Evolutionary conservation across 35 echinoderm and acorn worm genomes (phyloP).

Genomic region (Lytechinus pictus): DNA sequence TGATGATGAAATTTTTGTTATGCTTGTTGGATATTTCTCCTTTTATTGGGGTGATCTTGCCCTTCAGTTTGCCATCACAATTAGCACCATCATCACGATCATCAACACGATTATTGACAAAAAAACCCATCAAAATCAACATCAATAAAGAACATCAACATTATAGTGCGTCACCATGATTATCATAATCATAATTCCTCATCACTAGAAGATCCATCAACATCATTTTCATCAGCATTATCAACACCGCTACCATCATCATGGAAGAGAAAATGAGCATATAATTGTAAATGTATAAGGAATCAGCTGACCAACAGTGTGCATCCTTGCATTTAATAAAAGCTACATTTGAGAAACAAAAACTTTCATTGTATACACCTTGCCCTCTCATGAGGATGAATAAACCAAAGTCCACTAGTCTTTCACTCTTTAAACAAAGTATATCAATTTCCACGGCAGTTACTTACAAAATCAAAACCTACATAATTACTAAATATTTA

Average conservation of each 20-base stretch:
- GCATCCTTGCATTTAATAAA: no score
- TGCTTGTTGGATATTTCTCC: no score
- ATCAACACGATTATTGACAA: no score
- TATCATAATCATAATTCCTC: no score
- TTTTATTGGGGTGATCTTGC: neutral
- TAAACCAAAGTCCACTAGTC: neutral
- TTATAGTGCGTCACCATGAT: no score
- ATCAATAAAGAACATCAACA: no score
- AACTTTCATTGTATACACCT: constrained; percentile 7
- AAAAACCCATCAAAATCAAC: no score
- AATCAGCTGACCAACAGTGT: no score
- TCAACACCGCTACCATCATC: neutral
- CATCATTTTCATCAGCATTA: neutral
- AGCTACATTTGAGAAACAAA: neutral
- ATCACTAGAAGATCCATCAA: no score
- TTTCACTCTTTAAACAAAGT: neutral
- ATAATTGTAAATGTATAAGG: neutral
- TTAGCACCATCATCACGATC: neutral
- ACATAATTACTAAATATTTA: neutral
- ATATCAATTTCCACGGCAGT: neutral
- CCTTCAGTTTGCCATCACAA: neutral
- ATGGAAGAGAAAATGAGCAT: neutral
- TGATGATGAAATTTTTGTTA: no score
- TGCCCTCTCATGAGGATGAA: neutral
- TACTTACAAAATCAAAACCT: neutral